Conservation (phyloP, 2,888 invertebrate species). For the Mythimna albipuncta region DNA sequence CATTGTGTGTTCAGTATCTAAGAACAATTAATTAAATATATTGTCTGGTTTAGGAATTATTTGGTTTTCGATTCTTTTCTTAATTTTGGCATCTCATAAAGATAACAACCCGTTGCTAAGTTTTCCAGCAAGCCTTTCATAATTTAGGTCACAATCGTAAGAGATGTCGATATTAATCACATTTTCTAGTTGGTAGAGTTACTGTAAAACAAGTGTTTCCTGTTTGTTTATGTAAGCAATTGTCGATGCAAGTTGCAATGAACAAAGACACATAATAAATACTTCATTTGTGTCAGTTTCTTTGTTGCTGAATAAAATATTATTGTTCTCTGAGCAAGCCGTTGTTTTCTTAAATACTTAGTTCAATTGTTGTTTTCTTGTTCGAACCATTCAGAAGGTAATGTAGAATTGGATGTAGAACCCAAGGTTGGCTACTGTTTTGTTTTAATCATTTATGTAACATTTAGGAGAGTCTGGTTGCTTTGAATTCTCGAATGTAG, state of each 20-base stretch:
- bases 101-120: background rate
- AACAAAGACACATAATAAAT: constrained; percentile 71
- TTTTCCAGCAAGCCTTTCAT: constrained; percentile 4
- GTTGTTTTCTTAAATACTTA: constrained; percentile 52
- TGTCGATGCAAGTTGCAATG: constrained; percentile 62
- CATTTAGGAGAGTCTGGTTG: constrained; percentile 10
- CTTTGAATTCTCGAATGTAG: constrained; percentile 31
- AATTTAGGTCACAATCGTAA: constrained; percentile 25
- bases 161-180: constrained; percentile 55
- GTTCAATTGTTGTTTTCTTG: constrained; percentile 57
- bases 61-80: background rate
- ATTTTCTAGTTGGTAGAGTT: constrained; percentile 43
- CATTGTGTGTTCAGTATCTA: background rate
- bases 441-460: constrained; percentile 29
- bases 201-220: constrained; percentile 67
- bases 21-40: background rate
- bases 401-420: constrained; percentile 32
- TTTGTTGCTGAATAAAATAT: constrained; percentile 72
- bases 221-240: constrained; percentile 66
- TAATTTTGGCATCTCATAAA: background rate
- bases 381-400: constrained; percentile 27
- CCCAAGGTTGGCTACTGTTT: constrained; percentile 36
- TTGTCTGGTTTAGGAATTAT: background rate
- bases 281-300: constrained; percentile 68
- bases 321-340: constrained; percentile 62